phyloP scores from a whole-genome alignment of 2,797 vertebrate species.

The Eutrigla gurnardus region DNA sequence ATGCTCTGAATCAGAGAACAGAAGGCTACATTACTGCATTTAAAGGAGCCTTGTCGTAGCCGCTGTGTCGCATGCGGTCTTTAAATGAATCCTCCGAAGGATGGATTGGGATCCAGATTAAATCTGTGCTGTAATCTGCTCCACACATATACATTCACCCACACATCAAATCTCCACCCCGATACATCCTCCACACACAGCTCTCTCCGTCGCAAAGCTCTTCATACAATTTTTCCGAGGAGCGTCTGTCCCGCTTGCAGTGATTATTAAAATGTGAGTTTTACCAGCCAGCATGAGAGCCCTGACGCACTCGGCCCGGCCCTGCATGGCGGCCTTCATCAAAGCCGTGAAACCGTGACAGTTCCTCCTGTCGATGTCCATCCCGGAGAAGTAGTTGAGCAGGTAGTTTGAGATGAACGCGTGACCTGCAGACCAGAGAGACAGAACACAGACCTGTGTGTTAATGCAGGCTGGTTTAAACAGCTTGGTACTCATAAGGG shows the following conservation, averaged over 20 bases:
- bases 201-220: neutral
- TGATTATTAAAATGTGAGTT: neutral
- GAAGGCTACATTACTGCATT: no score
- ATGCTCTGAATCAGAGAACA: no score
- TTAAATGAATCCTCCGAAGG: no score
- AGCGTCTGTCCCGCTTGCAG: no score
- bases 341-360: constrained; percentile 94
- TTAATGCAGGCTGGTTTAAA: neutral
- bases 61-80: no score
- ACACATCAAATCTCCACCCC: neutral
- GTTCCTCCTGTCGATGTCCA: constrained; percentile 95
- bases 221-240: no score
- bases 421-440: constrained; percentile 77
- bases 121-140: neutral
- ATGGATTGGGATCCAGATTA: no score
- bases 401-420: constrained; percentile 91
- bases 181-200: neutral
- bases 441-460: neutral
- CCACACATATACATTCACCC: neutral
- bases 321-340: constrained; percentile 98
- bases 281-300: constrained; percentile 93
- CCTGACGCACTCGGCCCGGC: constrained; percentile 89
- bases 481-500: neutral
- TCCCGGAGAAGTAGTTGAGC: constrained; percentile 93
- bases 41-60: no score